Evolutionary conservation across 2,797 vertebrate species (phyloP).

Genomic region (Zenarchopterus dispar): DNA sequence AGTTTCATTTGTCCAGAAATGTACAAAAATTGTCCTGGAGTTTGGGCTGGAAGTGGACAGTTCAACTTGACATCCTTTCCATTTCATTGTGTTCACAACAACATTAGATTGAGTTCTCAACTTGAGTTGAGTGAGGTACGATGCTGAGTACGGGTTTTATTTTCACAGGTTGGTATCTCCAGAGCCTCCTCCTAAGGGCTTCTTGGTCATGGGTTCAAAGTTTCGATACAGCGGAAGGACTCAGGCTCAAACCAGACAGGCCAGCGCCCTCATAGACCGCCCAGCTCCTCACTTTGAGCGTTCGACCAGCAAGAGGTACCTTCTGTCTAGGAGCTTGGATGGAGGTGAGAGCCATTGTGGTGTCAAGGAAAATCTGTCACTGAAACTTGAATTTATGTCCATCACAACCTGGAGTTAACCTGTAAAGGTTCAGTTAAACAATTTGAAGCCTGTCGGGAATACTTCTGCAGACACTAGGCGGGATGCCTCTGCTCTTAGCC

Average conservation of each 20-base stretch:
- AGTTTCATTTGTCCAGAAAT: no score
- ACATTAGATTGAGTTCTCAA: no score
- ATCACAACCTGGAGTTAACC: not conserved
- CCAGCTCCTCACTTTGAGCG: slow-evolving; percentile 96
- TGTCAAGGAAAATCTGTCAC: not conserved
- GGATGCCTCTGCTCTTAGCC: no score
- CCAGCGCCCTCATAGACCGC: slow-evolving; percentile 94
- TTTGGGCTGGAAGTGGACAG: no score
- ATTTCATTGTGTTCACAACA: no score
- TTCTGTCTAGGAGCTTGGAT: slow-evolving; percentile 95
- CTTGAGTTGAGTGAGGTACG: no score
- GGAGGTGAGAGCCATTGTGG: slow-evolving; percentile 85
- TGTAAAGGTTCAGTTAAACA: no score
- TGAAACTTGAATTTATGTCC: not conserved
- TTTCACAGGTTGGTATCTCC: slow-evolving; percentile 90
- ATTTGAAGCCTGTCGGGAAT: no score
- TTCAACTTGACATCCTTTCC: no score
- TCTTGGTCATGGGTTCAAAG: slow-evolving; percentile 98
- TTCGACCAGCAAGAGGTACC: slow-evolving; percentile 96
- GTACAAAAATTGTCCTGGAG: no score
- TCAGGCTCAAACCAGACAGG: slow-evolving; percentile 95
- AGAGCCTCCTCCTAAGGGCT: slow-evolving; percentile 96
- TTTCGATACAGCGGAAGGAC: slow-evolving; percentile 97
- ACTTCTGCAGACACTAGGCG: no score
- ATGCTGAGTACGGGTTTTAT: not conserved